Evolutionary conservation across 2,888 invertebrate species (phyloP), one percentile per base, ranked within the genome.

Genomic region (Platerodrilus igneus): DNA sequence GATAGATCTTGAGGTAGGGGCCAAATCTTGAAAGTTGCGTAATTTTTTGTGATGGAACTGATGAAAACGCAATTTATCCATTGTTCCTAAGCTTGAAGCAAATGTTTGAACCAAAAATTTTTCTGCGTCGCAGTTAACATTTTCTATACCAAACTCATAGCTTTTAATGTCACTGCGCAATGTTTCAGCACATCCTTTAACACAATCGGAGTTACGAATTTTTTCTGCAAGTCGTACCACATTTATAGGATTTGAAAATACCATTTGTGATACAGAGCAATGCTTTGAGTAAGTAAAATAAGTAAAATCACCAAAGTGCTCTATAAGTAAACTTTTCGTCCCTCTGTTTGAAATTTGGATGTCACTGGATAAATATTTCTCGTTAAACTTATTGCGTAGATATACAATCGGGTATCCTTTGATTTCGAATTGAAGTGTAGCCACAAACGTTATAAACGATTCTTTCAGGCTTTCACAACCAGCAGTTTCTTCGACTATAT

Each of bases 381-480:
- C n/a, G n/a, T 23, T 23, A n/a, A n/a, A n/a, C n/a, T n/a, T 13
- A 23, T 23, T 23, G 23, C 23, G 23, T 23, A 23, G 23, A 13
- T 23, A 23, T 23, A 13, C 5, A 23, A 23, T 23, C 13, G 23
- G 2, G 11, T 23, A 23, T 23, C 23, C 23, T 23, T 13, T 23
- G 23, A 10, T 23, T 23, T 23, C 23, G n/a, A 23, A 23, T 23
- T 23, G 11, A 23, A 23, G 23, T 4, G 23, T 23, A 4, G 23
- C 23, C 23, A 23, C 10, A 23, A 23, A 23, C 3, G 23, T 23
- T 23, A 2, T 2, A 3, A n/a, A n/a, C n/a, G n/a, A n/a, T n/a
- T n/a, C n/a, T n/a, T n/a, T n/a, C n/a, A n/a, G n/a, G n/a, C n/a
- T n/a, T 15, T 27, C 15, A 16, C 15, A 15, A 27, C 9, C 14